Percentiles rank a stretch among this genome's conserved stretches.
phyloP scores from a whole-genome alignment of 1,140 invertebrate genomes.

The Megathymus violae region DNA sequence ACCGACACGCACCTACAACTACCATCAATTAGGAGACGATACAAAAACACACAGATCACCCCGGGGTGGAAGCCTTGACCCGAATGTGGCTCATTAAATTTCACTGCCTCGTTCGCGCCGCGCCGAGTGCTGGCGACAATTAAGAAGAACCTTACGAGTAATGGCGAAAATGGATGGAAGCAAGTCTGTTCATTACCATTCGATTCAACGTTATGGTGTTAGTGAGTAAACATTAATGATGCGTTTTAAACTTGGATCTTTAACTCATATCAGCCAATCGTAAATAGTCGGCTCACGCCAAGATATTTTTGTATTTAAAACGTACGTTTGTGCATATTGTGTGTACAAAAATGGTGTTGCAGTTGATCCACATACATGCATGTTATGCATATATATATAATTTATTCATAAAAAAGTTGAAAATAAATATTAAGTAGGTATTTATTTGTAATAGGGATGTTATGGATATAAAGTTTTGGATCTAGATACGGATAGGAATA shows the following conservation, averaged over 20 bases:
- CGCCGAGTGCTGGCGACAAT: slow-evolving; percentile 59
- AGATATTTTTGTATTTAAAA: no score
- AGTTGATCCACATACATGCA: no score
- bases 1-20: not conserved
- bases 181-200: slow-evolving; percentile 55
- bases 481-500: no score
- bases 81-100: slow-evolving; percentile 68
- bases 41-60: slow-evolving; percentile 42
- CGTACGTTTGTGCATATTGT: no score
- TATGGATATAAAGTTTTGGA: no score
- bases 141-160: slow-evolving; percentile 55
- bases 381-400: no score
- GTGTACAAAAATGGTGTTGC: no score
- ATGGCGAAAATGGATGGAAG: slow-evolving; percentile 44
- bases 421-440: no score
- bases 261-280: no score
- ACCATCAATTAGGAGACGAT: slow-evolving; percentile 38
- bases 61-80: slow-evolving; percentile 59
- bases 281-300: no score
- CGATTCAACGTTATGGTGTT: slow-evolving; percentile 51
- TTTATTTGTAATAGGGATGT: no score
- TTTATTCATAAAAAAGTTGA: no score
- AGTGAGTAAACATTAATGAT: slow-evolving; percentile 20
- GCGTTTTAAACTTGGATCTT: not conserved
- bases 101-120: slow-evolving; percentile 54